Percentiles rank a stretch among this genome's conserved stretches.
phyloP scores from a whole-genome alignment of 2,888 invertebrate genomes.

The Hirtodrosophila histrioides region DNA sequence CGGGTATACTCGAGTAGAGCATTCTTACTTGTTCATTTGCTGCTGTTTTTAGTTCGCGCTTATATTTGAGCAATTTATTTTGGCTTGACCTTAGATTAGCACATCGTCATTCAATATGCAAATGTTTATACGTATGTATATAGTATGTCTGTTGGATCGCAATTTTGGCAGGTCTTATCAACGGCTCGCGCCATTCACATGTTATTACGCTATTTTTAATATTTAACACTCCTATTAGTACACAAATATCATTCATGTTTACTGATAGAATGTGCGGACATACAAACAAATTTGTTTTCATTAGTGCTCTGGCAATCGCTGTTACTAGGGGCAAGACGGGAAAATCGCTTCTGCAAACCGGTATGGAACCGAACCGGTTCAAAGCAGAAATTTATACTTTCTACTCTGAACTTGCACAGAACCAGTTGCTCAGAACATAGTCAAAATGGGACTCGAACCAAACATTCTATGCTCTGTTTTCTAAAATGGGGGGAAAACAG shows the following conservation, averaged over 20 bases:
- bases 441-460: too few relatives aligned
- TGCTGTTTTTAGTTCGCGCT: conserved; percentile 10
- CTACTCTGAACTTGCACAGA: too few relatives aligned
- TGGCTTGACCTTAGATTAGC: conserved; percentile 53
- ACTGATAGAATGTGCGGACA: conserved; percentile 2
- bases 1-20: too few relatives aligned
- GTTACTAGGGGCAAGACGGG: conserved; percentile 33
- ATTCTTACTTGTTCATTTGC: too few relatives aligned
- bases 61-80: conserved; percentile 36
- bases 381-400: too few relatives aligned
- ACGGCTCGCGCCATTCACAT: conserved; percentile 71
- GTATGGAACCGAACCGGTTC: too few relatives aligned
- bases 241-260: conserved; percentile 22
- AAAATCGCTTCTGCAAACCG: not conserved
- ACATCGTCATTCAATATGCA: conserved; percentile 16
- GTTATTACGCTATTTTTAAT: conserved; percentile 60
- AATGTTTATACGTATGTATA: not conserved
- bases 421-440: too few relatives aligned
- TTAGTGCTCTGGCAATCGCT: conserved; percentile 12
- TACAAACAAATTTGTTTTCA: conserved; percentile 26
- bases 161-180: conserved; percentile 47
- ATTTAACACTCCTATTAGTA: conserved; percentile 15
- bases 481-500: too few relatives aligned
- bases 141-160: conserved; percentile 5
- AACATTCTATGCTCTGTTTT: too few relatives aligned